Base-by-base conservation (phyloP, 1,140 invertebrate genomes). In the Gryon sp. region DNA sequence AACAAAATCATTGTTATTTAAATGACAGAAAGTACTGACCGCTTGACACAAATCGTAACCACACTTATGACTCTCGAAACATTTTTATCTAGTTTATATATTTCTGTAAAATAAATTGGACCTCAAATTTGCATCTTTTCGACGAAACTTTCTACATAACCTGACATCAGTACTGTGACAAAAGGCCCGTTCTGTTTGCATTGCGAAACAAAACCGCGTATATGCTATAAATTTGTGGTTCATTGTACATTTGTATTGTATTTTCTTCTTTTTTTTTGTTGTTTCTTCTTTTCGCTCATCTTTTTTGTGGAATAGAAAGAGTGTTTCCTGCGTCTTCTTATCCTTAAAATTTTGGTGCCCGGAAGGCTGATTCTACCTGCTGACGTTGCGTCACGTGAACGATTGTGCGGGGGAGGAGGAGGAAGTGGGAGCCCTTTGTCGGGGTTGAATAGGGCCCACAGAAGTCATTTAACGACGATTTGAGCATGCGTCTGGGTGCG, bases 301-400 rank as follows among this genome's bases (percentile, higher is more conserved):
- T 34, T 55, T 60, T 66, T 55, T 36, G 22, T 28, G 9, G 16
- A 20, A 11, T 12, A 41, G 40, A 65, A 34, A 18, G 40, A 55
- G 28, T 36, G 32, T 30, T 55, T 57, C 32, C 50, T 50, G 32
- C 12, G 20, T 6, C 46, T 26, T 46, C 24, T 45, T 9, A 26
- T 26, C 32, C 40, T 41, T 18, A 24, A n/a, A n/a, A 46, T 50
- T 60, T 41, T 2, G 34, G 48, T 14, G 26, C 18, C 57, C 57
- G 57, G 57, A 63, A 72, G 50, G 26, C 20, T 19, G n/a, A 52
- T 55, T 73, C 59, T 73, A 73, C 69, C 69, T 63, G 69, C 69
- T 73, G 59, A 32, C 52, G 40, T 73, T 73, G 59, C 59, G 59
- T 73, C 69, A 72, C 32, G 28, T 53, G 46, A 16, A 57, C 43